Evolutionary conservation across 2,888 invertebrate genomes (phyloP), one percentile per base, ranked within the genome.

Genomic region (Halocaridina rubra): DNA sequence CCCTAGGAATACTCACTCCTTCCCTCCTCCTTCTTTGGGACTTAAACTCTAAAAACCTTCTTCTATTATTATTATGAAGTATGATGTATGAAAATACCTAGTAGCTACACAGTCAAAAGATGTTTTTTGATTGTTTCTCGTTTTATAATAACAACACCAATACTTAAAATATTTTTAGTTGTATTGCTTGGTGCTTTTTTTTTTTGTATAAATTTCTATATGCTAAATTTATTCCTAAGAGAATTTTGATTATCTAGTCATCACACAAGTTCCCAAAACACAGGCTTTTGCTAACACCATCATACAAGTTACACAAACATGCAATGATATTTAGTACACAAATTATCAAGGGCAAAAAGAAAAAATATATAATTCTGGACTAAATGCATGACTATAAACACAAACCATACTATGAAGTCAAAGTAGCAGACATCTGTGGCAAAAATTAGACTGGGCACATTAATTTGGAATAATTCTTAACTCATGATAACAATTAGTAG

Each of bases 121-220:
- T 82, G 53, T 72, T 80, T 77, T 80, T 82, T 82, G 82, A 82
- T 82, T 82, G 82, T 69, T 82, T 77, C 77, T 82, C 82, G 77
- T 24, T 80, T 72, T 72, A 53, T 59, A 78, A 71, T 82, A 77
- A 82, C 82, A 82, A 82, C 71, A 82, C 67, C 71, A 72, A 61
- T 71, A 82, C 57, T 69, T 71, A n/a, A 82, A 69, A 82, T 24
- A 82, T 77, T 67, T 82, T 59, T 71, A 72, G 80, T 80, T 77
- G 82, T 82, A 82, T 82, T 82, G 82, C 82, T 82, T 82, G 82
- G 82, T 82, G 82, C 82, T 82, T 78, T n/a, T n/a, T n/a, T n/a
- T n/a, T n/a, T n/a, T 77, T 82, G 82, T 82, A 82, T 76, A 82
- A 82, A 82, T 27, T 77, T 59, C 82, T 82, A 77, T 53, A 75